A percentile compares a stretch with the other conserved stretches of the same genome.
phyloP scores from a whole-genome alignment of 1,140 invertebrate species.

The Chrysomallon squamiferum region DNA sequence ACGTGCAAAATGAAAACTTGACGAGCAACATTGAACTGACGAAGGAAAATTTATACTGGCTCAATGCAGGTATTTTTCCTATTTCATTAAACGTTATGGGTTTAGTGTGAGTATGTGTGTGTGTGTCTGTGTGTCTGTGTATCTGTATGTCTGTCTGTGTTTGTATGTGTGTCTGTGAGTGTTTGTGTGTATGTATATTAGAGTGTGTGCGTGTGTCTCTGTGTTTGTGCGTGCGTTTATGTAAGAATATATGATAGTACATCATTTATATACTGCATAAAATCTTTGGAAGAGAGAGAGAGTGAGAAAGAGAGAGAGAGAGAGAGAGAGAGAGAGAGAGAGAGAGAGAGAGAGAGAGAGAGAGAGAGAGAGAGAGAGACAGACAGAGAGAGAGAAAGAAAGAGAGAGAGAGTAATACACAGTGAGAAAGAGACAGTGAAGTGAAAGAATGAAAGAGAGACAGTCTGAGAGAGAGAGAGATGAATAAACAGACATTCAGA shows the following conservation, averaged over 20 bases:
- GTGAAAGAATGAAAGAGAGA: too few species aligned
- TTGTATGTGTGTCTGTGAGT: slow-evolving; percentile 1
- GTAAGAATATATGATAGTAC: too few species aligned
- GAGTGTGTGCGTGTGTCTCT: too few species aligned
- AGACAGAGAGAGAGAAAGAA: slow-evolving; percentile 9
- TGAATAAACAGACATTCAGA: slow-evolving; percentile 2
- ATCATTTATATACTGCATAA: too few species aligned
- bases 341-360: background rate
- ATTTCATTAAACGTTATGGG: too few species aligned
- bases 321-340: too few species aligned
- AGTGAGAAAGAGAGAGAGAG: too few species aligned
- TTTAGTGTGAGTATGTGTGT: background rate
- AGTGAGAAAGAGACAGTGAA: too few species aligned
- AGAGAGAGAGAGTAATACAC: too few species aligned
- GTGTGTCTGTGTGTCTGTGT: background rate
- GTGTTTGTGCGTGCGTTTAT: too few species aligned
- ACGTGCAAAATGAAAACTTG: background rate
- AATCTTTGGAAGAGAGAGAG: too few species aligned
- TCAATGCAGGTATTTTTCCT: slow-evolving; percentile 34
- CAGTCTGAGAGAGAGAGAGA: slow-evolving; percentile 6
- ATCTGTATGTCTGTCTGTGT: background rate
- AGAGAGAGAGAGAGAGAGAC: slow-evolving; percentile 11
- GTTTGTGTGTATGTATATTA: background rate
- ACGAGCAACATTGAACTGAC: background rate
- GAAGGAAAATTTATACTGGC: slow-evolving; percentile 33